Evolutionary conservation across 1,140 invertebrate genomes (phyloP).

Genomic region (Sitophilus oryzae): DNA sequence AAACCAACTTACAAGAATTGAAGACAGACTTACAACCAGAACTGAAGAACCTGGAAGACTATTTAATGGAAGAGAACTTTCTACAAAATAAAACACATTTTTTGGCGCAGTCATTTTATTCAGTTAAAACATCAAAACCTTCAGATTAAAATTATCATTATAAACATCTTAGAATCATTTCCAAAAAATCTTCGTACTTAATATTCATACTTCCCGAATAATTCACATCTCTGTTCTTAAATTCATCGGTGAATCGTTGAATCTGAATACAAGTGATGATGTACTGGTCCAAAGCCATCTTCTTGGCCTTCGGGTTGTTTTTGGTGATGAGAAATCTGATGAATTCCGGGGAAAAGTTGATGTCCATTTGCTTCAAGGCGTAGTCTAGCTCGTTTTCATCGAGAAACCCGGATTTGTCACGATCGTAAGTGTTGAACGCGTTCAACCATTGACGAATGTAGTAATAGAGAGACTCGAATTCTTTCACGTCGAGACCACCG

Average conservation of each 20-base stretch:
- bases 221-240: conserved; percentile 36
- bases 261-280: conserved; percentile 40
- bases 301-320: conserved; percentile 32
- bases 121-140: no score
- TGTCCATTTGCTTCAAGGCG: conserved; percentile 36
- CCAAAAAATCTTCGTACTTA: conserved; percentile 40
- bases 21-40: no score
- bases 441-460: conserved; percentile 39
- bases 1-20: no score
- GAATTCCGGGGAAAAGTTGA: conserved; percentile 37
- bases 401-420: conserved; percentile 31
- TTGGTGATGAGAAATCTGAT: conserved; percentile 35
- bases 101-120: no score
- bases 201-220: conserved; percentile 36
- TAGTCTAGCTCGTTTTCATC: conserved; percentile 34
- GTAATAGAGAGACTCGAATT: conserved; percentile 38
- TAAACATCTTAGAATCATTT: conserved; percentile 36
- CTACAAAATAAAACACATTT: no score
- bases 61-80: no score
- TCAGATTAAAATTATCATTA: no score
- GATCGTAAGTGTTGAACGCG: conserved; percentile 37
- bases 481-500: conserved; percentile 38
- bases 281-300: conserved; percentile 39
- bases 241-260: conserved; percentile 39
- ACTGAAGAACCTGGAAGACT: no score